These are phyloP conservation scores for Fulmarus glacialis DNA, from an alignment of 2,113 vertebrate genomes.

Conservation along the genomic window DNA sequence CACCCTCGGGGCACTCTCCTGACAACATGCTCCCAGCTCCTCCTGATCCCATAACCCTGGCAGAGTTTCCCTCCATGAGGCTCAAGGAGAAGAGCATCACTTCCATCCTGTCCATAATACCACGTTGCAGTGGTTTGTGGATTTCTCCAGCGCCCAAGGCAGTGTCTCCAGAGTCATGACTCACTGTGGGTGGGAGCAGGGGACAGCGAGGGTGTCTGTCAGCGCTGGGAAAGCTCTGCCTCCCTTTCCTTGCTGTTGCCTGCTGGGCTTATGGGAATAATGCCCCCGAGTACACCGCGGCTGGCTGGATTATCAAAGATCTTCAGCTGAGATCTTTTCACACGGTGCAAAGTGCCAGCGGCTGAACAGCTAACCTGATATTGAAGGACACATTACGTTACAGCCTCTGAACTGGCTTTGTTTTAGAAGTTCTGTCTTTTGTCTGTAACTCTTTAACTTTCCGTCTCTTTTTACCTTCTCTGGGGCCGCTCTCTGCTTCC, in stretches of 20 bases:
- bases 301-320: conserved; percentile 12
- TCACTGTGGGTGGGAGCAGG: not conserved
- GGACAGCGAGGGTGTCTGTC: not conserved
- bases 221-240: not conserved
- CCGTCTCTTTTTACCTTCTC: conserved; percentile 9
- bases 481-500: not conserved
- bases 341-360: conserved; percentile 47
- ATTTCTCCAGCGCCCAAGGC: not conserved
- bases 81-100: not conserved
- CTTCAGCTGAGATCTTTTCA: conserved; percentile 49
- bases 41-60: not conserved
- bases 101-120: not conserved
- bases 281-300: rapidly evolving
- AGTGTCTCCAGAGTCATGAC: not conserved
- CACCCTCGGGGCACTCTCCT: not conserved
- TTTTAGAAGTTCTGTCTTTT: conserved; percentile 33
- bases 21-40: not conserved
- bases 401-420: conserved; percentile 44
- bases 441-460: not conserved
- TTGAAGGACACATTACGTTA: not conserved
- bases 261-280: not conserved
- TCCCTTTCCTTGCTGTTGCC: not conserved
- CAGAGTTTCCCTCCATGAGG: not conserved
- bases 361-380: conserved; percentile 37
- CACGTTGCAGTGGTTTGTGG: not conserved